Evolutionary conservation across 2,113 vertebrate species (phyloP).

Genomic region (Dromas ardeola): DNA sequence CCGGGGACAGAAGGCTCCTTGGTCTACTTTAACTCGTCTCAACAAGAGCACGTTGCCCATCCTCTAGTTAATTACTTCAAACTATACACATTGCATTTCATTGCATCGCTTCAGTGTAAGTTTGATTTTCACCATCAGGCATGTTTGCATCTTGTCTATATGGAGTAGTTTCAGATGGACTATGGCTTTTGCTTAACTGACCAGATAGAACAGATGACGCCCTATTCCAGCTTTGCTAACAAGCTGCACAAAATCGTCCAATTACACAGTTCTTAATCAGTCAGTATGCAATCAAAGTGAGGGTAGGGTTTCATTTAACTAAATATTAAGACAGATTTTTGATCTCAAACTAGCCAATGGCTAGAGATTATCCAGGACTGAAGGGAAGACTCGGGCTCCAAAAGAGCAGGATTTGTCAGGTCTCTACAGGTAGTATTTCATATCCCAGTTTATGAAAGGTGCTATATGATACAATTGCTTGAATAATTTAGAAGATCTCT

Average conservation of each 20-base stretch:
- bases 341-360: neutral
- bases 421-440: neutral
- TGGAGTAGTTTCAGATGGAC: neutral
- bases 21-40: neutral
- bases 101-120: neutral
- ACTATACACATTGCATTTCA: neutral
- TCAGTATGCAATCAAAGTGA: neutral
- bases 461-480: neutral
- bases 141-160: neutral
- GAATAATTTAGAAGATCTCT: neutral
- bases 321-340: neutral
- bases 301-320: neutral
- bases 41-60: neutral
- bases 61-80: neutral
- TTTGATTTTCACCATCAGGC: neutral
- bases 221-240: neutral
- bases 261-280: neutral
- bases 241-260: neutral
- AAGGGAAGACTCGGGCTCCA: neutral
- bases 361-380: neutral
- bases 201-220: neutral
- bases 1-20: neutral
- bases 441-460: neutral
- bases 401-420: neutral
- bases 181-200: neutral